Conservation (phyloP, 2,797 vertebrate species). For the Hybognathus amarus region DNA sequence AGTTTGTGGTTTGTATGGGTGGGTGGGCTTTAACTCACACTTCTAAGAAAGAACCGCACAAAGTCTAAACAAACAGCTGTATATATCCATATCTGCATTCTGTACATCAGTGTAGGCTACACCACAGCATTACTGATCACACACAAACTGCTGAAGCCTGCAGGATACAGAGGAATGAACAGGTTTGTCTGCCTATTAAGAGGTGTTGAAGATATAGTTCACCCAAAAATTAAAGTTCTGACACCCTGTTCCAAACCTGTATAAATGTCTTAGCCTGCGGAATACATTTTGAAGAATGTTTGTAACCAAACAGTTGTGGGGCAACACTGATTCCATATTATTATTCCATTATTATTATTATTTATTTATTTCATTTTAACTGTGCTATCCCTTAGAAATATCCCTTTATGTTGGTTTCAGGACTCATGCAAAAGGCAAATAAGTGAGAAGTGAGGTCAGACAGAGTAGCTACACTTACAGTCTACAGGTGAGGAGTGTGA, state of each 20-base stretch:
- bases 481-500: not conserved
- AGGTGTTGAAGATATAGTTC: too few relatives aligned
- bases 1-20: not conserved
- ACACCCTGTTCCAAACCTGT: too few relatives aligned
- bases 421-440: not conserved
- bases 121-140: not conserved
- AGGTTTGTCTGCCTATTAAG: not conserved
- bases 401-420: not conserved
- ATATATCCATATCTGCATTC: not conserved
- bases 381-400: too few relatives aligned
- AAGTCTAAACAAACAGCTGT: not conserved
- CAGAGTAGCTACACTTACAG: too few relatives aligned
- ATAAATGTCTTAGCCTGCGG: too few relatives aligned
- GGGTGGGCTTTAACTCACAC: constrained; percentile 6
- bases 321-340: too few relatives aligned
- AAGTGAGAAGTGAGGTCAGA: not conserved
- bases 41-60: not conserved
- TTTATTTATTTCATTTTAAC: too few relatives aligned
- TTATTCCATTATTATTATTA: too few relatives aligned
- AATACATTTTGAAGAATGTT: too few relatives aligned
- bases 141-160: not conserved
- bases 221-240: not conserved
- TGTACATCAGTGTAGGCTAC: not conserved
- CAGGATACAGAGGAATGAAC: not conserved
- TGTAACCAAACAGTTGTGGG: too few relatives aligned